These are phyloP conservation scores for Aleiodes alternator DNA, from an alignment of 2,888 invertebrate genomes.

Conservation along the genomic window DNA sequence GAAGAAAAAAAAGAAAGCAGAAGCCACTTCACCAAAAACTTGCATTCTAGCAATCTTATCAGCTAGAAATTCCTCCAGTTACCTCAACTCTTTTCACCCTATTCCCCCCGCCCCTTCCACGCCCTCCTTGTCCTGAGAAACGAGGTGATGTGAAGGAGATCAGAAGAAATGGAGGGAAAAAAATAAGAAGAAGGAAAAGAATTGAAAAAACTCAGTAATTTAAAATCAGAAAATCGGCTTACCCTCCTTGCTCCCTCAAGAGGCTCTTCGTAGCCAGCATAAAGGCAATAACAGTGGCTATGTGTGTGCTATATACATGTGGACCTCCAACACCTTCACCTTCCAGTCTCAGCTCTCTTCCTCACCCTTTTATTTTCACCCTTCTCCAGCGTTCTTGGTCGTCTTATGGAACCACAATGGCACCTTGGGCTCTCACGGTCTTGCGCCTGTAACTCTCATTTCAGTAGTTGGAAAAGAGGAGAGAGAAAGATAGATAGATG, in stretches of 20 bases:
- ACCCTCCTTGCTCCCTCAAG: not conserved
- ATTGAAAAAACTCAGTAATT: conserved; percentile 8
- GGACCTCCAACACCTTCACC: conserved; percentile 35
- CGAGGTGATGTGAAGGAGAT: no score
- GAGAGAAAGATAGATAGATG: conserved; percentile 1
- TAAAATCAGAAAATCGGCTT: not conserved
- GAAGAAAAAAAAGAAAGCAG: not conserved
- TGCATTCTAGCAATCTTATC: not conserved
- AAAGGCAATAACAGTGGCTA: not conserved
- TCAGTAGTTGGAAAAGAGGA: conserved; percentile 42
- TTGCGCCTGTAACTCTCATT: conserved; percentile 42
- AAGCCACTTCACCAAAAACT: not conserved
- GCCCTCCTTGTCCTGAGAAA: no score
- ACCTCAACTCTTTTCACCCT: no score
- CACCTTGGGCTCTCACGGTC: conserved; percentile 35
- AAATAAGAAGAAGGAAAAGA: not conserved
- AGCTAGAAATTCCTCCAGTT: no score
- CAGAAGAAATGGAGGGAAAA: no score
- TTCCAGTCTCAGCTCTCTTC: not conserved
- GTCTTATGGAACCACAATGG: conserved; percentile 62
- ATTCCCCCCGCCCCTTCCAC: no score
- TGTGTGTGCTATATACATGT: conserved; percentile 37
- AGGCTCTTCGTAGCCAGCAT: not conserved
- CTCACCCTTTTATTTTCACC: conserved; percentile 52
- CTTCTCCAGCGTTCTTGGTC: conserved; percentile 43